Percentiles rank a stretch among this genome's conserved stretches.
phyloP scores from a whole-genome alignment of 2,888 invertebrate species.

The Synanthedon andrenaeformis region DNA sequence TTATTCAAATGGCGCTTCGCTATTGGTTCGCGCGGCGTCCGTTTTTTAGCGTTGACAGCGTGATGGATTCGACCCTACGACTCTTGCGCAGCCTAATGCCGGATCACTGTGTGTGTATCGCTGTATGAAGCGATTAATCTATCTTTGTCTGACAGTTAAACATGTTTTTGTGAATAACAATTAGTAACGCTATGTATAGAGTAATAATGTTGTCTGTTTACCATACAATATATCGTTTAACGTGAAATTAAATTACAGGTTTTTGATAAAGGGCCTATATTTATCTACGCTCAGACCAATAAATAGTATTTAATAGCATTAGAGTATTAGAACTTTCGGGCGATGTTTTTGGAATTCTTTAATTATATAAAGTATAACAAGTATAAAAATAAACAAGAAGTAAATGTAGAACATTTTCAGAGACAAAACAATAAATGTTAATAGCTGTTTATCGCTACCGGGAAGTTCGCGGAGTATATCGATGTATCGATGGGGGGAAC shows the following conservation, averaged over 20 bases:
- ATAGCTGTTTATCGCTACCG: background rate
- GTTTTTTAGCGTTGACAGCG: conserved; percentile 58
- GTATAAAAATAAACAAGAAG: too few species aligned
- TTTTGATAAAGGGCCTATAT: background rate
- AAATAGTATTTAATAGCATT: too few species aligned
- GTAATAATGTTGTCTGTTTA: too few species aligned
- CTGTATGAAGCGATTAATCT: background rate
- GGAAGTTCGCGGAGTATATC: background rate
- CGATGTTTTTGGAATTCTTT: too few species aligned
- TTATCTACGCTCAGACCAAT: too few species aligned
- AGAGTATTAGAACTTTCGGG: too few species aligned
- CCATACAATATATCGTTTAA: background rate
- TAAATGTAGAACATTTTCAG: background rate
- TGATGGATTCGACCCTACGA: conserved; percentile 66
- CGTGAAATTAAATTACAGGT: background rate
- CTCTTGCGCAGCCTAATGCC: conserved; percentile 44
- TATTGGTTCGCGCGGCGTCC: conserved; percentile 44
- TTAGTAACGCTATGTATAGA: background rate
- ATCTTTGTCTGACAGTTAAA: background rate
- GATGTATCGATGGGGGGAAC: background rate
- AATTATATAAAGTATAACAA: too few species aligned
- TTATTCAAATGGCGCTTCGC: conserved; percentile 58
- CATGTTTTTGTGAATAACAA: background rate
- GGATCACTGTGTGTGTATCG: background rate
- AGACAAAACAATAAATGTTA: background rate